phyloP scores from a whole-genome alignment of 2,888 invertebrate genomes.

The Noctua fimbriata region DNA sequence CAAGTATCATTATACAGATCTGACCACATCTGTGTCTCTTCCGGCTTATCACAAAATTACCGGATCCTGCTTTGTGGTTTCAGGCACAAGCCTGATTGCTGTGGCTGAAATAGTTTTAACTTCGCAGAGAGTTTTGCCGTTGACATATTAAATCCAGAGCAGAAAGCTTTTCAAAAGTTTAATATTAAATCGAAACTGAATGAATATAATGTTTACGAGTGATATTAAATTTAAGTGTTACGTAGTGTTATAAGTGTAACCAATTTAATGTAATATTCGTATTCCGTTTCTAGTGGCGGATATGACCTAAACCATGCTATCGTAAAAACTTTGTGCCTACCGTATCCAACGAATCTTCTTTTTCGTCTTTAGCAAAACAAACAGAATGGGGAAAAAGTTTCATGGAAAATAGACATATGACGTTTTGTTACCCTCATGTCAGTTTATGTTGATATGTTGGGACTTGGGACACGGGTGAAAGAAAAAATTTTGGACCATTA shows the following conservation, averaged over 20 bases:
- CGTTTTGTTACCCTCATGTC: background rate
- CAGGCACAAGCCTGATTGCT: background rate
- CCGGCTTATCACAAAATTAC: constrained; percentile 10
- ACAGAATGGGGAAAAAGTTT: background rate
- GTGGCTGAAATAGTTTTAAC: background rate
- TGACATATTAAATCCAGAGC: background rate
- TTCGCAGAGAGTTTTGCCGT: background rate
- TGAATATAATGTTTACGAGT: background rate
- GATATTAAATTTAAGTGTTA: too few species aligned
- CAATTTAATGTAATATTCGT: too few species aligned
- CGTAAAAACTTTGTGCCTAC: too few species aligned
- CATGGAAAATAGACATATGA: background rate
- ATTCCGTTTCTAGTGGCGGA: too few species aligned
- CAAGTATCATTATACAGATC: background rate
- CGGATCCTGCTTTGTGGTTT: constrained; percentile 16
- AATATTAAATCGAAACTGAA: background rate
- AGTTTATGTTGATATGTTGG: background rate
- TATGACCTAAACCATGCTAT: too few species aligned
- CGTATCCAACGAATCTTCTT: too few species aligned
- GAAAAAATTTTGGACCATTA: background rate
- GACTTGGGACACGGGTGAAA: background rate
- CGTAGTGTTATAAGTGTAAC: too few species aligned
- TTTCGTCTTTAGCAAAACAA: background rate
- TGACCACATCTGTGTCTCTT: constrained; percentile 24
- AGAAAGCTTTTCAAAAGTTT: background rate